These are phyloP conservation scores for Apocrypta bakeri DNA, from an alignment of 1,140 invertebrate genomes.

Conservation along the genomic window DNA sequence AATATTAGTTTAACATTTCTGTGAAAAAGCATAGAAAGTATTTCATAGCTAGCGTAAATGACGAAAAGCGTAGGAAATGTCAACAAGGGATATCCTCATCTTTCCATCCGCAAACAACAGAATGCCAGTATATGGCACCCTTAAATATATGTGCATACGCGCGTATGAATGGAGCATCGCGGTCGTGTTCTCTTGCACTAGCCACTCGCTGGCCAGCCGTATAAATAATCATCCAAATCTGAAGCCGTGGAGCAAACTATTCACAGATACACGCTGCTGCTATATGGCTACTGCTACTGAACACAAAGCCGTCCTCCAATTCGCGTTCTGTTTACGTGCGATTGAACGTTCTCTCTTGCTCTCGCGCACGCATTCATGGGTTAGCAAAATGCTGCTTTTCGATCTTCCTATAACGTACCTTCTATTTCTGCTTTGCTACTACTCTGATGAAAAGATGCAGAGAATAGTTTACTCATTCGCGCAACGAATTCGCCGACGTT, in stretches of 20 bases:
- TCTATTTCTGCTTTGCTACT: neutral
- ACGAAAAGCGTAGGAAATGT: neutral
- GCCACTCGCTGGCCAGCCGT: neutral
- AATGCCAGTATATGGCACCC: neutral
- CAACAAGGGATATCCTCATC: too few species aligned
- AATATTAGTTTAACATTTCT: too few species aligned
- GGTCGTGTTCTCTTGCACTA: neutral
- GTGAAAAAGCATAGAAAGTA: too few species aligned
- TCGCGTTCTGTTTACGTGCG: neutral
- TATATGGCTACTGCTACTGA: neutral
- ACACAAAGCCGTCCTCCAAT: neutral
- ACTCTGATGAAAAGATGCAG: neutral
- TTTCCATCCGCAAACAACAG: neutral
- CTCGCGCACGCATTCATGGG: neutral
- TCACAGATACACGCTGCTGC: neutral
- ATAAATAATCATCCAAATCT: neutral
- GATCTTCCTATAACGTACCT: neutral
- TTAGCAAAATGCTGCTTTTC: neutral
- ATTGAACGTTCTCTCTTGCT: neutral
- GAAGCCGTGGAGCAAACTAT: neutral
- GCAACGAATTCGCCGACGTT: neutral
- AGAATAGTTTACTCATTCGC: neutral
- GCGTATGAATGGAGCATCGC: neutral
- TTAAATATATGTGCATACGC: too few species aligned
- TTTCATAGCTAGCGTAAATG: too few species aligned